Base-by-base conservation (phyloP, 2,113 vertebrate genomes). In the Mola mola region DNA sequence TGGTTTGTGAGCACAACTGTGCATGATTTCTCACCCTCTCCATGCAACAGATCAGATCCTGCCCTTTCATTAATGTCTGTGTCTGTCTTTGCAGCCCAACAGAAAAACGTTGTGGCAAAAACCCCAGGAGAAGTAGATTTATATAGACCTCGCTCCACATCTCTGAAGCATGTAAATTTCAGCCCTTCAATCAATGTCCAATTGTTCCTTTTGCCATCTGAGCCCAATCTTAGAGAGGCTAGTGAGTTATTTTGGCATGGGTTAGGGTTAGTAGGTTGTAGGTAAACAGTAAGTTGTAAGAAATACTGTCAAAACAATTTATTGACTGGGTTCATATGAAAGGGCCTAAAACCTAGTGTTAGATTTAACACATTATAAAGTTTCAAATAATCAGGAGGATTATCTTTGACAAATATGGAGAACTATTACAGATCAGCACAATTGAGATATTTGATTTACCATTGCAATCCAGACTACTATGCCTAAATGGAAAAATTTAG, bases 151-250 rank as follows among this genome's bases (percentile, higher is more conserved):
- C 46, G 52, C 65, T 69, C 63, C 57, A 49, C 38, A 51, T 65
- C 58, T 76, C 64, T 67, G 79, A 63, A 69, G 68, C 60, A 79
- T 78, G 70, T 59, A 77, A 80, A 84, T 66, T 66, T 62, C 42
- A 70, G 63, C 36, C 66, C 58, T 69, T 81, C 76, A 79, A 84
- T 89, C 84, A 85, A 74, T 72, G 75, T 74, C 79, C 49, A 62
- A 29, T 82, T 77, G 71, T 57, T 75, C 21, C 16, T 52, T 69
- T 73, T 75, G 13, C 49, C 25, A 25, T 72, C 44, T 16, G 15
- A 65, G 49, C 31, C 37, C 50, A 73, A 37, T 25, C 51, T 50
- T 48, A 56, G 8, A 15, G 44, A 75, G 25, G 29, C 37, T 37
- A 2, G 4, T 26, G 13, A 51, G 47, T 51, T 58, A 28, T 55